Base-by-base conservation (phyloP, 2,113 vertebrate genomes). In the Leptobrachium leishanense region DNA sequence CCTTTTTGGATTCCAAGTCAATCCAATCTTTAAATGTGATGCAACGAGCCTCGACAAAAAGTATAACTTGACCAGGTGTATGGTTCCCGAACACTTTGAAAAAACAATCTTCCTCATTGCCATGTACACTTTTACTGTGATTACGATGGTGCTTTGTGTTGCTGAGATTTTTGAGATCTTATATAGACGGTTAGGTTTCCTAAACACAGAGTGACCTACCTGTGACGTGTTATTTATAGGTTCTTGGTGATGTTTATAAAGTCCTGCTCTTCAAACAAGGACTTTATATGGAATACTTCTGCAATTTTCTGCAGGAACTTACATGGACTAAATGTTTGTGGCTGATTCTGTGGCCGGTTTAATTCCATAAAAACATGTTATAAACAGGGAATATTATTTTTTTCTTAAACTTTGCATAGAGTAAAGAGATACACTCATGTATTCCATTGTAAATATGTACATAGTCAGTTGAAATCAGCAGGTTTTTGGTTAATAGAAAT, bases 101-200 rank as follows among this genome's bases (percentile, higher is more conserved):
- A 98, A 98, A 85, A 96, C 93, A 73, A 92, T 96, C 86, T 97
- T 96, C 87, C 94, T 95, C 84, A 95, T 94, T 82, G 94, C 93
- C 81, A 94, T 95, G 93, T 94, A 96, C 84, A 95, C 91, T 55
- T 96, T 96, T 88, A 95, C 95, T 53, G 86, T 92, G 43, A 95
- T 97, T 88, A 96, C 93, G 77, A 87, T 95, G 15, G 79, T 93
- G 2, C 89, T 96, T 83, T 95, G 94, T 71, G 77, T 94, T 57
- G 93, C 91, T 1, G 91, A 96, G 85, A 87, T 97, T 83, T 95
- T 95, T 86, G 94, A 98, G 87, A 94, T 95, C 65, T 87, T 95
- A 72, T 93, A 89, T 86, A 91, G 92, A 84, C 91, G 90, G 63
- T 77, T 95, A 4, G 92, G 93, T 72, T 93, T 94, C 83, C 86